Evolutionary conservation across 2,888 invertebrate species (phyloP).

Genomic region (Agonopterix alstromeriana): DNA sequence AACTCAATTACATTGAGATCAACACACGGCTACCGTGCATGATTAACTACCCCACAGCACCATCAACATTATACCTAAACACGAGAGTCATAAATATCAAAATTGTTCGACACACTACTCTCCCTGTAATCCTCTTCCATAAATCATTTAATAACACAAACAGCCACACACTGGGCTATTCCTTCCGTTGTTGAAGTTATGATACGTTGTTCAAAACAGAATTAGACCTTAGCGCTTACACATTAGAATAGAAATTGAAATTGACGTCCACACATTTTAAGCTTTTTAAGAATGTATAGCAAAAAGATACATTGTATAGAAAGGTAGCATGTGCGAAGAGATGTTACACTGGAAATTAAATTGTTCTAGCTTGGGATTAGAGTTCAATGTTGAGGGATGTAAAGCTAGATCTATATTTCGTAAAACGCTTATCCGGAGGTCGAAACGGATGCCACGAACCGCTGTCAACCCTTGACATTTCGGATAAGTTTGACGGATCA

Average conservation of each 20-base stretch:
- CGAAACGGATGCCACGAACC: conserved; percentile 62
- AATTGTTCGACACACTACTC: conserved; percentile 34
- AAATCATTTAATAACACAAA: conserved; percentile 77
- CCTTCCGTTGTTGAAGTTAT: conserved; percentile 62
- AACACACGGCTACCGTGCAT: conserved; percentile 71
- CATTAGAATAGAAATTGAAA: conserved; percentile 9
- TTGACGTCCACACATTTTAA: conserved; percentile 18
- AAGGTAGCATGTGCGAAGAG: conserved; percentile 38
- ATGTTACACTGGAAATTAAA: conserved; percentile 24
- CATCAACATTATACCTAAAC: conserved; percentile 39
- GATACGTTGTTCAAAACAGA: conserved; percentile 21
- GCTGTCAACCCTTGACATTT: conserved; percentile 69
- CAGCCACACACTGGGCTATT: conserved; percentile 72
- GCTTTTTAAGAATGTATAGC: conserved; percentile 38
- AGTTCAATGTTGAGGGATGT: not conserved
- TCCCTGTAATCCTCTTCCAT: conserved; percentile 66
- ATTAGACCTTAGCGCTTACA: conserved; percentile 19
- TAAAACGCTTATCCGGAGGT: conserved; percentile 42
- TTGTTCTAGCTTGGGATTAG: conserved; percentile 21
- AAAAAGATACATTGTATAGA: conserved; percentile 25
- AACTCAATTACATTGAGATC: conserved; percentile 74
- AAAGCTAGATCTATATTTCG: not conserved
- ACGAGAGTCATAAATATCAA: conserved; percentile 36
- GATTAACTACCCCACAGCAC: conserved; percentile 43
- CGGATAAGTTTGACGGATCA: conserved; percentile 67